These are phyloP conservation scores for Leptarthrus brevirostris DNA, from an alignment of 2,888 invertebrate genomes.

Conservation along the genomic window DNA sequence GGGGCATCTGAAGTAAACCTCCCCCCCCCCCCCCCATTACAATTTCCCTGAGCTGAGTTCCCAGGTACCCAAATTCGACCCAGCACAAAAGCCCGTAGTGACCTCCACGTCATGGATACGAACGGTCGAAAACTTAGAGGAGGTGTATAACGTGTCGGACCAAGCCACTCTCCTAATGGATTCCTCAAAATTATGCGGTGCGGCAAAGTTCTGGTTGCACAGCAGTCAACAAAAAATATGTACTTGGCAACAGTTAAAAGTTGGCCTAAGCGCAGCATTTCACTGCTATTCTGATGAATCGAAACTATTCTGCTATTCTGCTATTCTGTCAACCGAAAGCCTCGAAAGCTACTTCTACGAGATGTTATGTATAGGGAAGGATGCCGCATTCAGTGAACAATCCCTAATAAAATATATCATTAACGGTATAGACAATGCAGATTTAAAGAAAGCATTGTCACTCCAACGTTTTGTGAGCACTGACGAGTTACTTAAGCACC, in stretches of 20 bases:
- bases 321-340: neutral
- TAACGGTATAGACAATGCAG: neutral
- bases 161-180: neutral
- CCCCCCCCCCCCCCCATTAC: too few species aligned
- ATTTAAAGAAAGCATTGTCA: neutral
- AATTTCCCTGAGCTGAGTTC: too few species aligned
- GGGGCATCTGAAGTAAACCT: neutral
- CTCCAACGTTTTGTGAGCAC: neutral
- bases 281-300: neutral
- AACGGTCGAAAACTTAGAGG: neutral
- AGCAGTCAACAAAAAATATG: neutral
- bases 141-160: neutral
- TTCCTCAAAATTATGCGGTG: neutral
- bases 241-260: neutral
- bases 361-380: neutral
- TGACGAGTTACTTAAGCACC: neutral
- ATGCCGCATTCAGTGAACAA: neutral
- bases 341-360: neutral
- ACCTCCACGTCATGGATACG: neutral
- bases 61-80: neutral
- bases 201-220: neutral
- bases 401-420: neutral
- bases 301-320: too few species aligned
- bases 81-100: neutral
- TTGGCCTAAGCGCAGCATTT: neutral